Base-by-base conservation (phyloP, 2,888 invertebrate genomes). In the Caenorhabditis japonica region DNA sequence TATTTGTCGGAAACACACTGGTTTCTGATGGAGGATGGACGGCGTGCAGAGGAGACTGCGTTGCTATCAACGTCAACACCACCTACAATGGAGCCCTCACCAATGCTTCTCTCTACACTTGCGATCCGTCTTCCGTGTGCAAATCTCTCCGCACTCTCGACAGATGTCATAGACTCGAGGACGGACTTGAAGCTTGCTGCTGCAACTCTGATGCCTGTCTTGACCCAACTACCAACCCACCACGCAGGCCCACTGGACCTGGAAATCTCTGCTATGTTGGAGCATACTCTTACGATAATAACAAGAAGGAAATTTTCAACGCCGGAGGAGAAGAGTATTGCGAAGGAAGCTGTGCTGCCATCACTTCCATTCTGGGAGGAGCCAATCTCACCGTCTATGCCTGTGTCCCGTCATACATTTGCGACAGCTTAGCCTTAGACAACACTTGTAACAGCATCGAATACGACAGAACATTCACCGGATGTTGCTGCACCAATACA, bases 1-100 rank as follows among this genome's bases (percentile, higher is more conserved):
- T 80, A 30, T 62, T 73, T 33, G 49, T 75, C 47, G 76, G 71
- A 49, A 25, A 38, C 25, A 47, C 10, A n/a, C 53, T 49, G 36
- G 15, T 64, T n/a, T 69, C 72, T 19, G 75, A 71, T 38, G 60
- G 72, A 46, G 75, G 77, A 61, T 79, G 79, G 79, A 39, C 36
- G 30, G 64, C 76, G 13, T 80, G 80, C 55, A 56, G 66, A 25
- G 80, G 80, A 75, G 77, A 80, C 38, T 80, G 80, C 44, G 73
- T 69, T 46, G 52, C 76, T 3, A 23, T 78, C 49, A 56, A 52
- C 53, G n/a, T 78, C 36, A 72, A 76, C 51, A 73, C 80, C 34
- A 74, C 71, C 15, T 47, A 49, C 59, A 69, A 71, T 23, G 70
- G 70, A 51, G 33, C 23, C 8, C 8, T 33, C n/a, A 33, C 47